A percentile compares a stretch with the other conserved stretches of the same genome.
Evolutionary conservation across 1,140 invertebrate genomes (phyloP).

Genomic region (Cotesia chilonis): DNA sequence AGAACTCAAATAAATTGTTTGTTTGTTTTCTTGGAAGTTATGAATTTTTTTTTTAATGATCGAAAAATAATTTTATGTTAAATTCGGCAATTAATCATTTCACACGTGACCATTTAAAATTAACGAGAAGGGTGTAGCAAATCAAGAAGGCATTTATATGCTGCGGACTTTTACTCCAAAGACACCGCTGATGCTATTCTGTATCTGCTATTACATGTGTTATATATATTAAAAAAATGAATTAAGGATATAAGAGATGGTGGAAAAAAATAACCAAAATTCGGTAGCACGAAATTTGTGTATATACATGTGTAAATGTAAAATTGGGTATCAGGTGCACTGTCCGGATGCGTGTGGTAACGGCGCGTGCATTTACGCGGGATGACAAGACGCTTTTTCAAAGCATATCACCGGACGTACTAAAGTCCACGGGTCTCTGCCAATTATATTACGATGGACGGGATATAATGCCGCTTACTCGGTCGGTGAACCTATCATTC

Average conservation of each 20-base stretch:
- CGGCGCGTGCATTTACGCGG: slow-evolving; percentile 40
- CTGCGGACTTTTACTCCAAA: background rate
- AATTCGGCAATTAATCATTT: slow-evolving; percentile 36
- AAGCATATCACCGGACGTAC: background rate
- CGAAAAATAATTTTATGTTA: slow-evolving; percentile 10
- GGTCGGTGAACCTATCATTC: slow-evolving; percentile 29
- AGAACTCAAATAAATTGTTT: too few relatives aligned
- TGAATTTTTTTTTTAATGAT: too few relatives aligned
- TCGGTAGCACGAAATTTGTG: slow-evolving; percentile 40
- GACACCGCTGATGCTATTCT: slow-evolving; percentile 16
- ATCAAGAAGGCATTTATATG: slow-evolving; percentile 26
- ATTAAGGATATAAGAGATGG: slow-evolving; percentile 41
- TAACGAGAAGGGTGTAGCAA: slow-evolving; percentile 34
- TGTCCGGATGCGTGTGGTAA: slow-evolving; percentile 23
- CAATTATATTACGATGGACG: slow-evolving; percentile 33
- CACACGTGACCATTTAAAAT: slow-evolving; percentile 33
- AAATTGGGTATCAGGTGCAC: slow-evolving; percentile 3
- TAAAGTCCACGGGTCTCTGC: slow-evolving; percentile 26
- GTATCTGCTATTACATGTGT: background rate
- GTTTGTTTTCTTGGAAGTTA: too few relatives aligned
- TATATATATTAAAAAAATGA: background rate
- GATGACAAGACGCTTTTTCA: slow-evolving; percentile 41
- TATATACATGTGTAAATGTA: background rate
- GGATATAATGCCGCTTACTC: slow-evolving; percentile 14
- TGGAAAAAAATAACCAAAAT: slow-evolving; percentile 40